phyloP scores from a whole-genome alignment of 2,797 vertebrate species.

The Hafferia zeledoni region DNA sequence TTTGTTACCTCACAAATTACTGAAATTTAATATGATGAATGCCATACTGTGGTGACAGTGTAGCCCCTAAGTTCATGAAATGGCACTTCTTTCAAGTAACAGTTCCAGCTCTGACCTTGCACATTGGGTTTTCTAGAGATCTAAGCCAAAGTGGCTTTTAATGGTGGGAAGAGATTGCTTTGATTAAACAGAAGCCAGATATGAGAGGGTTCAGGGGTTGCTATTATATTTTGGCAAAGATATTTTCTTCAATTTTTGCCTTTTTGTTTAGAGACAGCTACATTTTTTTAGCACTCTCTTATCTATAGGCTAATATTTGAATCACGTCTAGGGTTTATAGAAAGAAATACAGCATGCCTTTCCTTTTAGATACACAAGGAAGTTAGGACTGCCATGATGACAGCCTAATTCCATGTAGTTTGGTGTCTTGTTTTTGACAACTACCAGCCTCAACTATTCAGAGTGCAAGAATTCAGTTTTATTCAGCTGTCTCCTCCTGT shows the following conservation, averaged over 20 bases:
- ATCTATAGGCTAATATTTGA: slow-evolving; percentile 1
- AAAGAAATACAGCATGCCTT: not conserved
- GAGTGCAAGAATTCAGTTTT: not conserved
- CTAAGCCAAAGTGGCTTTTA: slow-evolving; percentile 65
- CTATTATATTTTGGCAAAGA: slow-evolving; percentile 41
- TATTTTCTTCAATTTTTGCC: slow-evolving; percentile 1
- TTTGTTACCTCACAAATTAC: slow-evolving; percentile 39
- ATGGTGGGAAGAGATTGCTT: slow-evolving; percentile 45
- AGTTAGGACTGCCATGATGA: not conserved
- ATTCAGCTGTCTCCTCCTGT: not conserved
- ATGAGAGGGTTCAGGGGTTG: slow-evolving; percentile 30
- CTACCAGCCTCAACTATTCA: not conserved
- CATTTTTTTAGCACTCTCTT: slow-evolving; percentile 7
- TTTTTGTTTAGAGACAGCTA: slow-evolving; percentile 47
- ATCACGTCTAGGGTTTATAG: not conserved
- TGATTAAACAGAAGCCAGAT: slow-evolving; percentile 61
- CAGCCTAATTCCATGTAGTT: not conserved
- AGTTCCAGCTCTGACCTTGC: not conserved
- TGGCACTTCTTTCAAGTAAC: slow-evolving; percentile 32
- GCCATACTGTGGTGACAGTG: slow-evolving; percentile 17
- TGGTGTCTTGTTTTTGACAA: not conserved
- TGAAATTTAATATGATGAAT: slow-evolving; percentile 3
- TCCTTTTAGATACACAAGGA: not conserved
- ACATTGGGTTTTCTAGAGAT: slow-evolving; percentile 22
- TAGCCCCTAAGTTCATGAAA: not conserved